Conservation (phyloP, 1,140 invertebrate genomes). For the Penaeus japonicus region DNA sequence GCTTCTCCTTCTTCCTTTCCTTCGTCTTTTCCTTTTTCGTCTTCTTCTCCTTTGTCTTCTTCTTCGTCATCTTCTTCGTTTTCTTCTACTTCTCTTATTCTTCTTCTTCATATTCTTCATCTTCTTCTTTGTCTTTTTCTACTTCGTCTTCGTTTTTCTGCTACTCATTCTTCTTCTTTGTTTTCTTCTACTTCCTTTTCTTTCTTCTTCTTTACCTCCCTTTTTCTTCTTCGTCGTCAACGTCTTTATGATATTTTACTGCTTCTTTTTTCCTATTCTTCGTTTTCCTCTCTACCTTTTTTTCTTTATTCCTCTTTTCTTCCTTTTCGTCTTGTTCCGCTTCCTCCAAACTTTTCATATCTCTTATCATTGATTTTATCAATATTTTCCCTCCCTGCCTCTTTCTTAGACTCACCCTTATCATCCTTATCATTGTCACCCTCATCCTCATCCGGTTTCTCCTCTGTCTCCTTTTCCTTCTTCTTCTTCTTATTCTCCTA, state of each 20-base stretch:
- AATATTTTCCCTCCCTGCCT: background rate
- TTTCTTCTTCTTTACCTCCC: background rate
- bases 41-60: no score
- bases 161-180: no score
- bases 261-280: no score
- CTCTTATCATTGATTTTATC: no score
- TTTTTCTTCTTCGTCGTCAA: background rate
- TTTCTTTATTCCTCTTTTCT: no score
- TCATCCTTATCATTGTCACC: background rate
- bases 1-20: no score
- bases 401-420: background rate
- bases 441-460: background rate
- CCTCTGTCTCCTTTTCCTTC: background rate
- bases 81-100: background rate
- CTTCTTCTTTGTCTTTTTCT: background rate
- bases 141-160: background rate
- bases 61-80: background rate
- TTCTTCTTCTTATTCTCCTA: background rate
- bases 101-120: background rate
- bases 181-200: background rate
- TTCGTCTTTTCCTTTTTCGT: background rate
- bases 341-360: no score
- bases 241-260: no score
- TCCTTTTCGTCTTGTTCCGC: no score
- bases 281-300: no score